Evolutionary conservation across 2,888 invertebrate genomes (phyloP), one percentile per base, ranked within the genome.

Genomic region (Lepetodrilus schrolli): DNA sequence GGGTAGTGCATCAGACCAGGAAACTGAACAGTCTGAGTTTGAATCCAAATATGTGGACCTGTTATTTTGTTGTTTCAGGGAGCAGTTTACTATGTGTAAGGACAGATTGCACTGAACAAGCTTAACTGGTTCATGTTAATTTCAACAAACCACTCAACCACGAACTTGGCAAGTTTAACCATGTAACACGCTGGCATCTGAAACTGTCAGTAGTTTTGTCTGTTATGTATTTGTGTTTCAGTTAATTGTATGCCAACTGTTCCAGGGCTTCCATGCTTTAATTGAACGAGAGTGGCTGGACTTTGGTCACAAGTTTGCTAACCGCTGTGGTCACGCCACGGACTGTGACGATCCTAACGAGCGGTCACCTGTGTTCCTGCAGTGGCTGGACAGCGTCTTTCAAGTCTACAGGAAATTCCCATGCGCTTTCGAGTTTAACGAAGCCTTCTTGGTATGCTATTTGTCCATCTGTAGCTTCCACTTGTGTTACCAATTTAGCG

Each of bases 301-400:
- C 89, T 99, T 96, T 91, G 99, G 99, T 0, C 99, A 99, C 92
- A 99, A 99, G 92, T 99, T 99, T 92, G 96, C 96, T 4, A 98
- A 99, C 91, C 94, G 99, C 69, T 97, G 97, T 90, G 92, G 92
- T 20, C 90, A 91, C 76, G 90, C 88, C 30, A 78, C 82, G 4
- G 81, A 94, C 13, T 93, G 94, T 2, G 96, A 96, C 80, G 97
- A 98, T 87, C 92, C 93, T n/a, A 98, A 97, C 91, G 99, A 99
- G 92, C 93, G 97, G 50, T 97, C 97, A 88, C 99, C 99, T 3
- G 96, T 99, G 83, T 99, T 99, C 92, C 92, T 99, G 77, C 99
- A 99, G 91, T 99, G 98, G 97, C 92, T 99, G 49, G 99, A 99
- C 91, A 95, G 97, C 88, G 95, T 99, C 3, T 95, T 97, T 91